Conservation (phyloP, 2,888 invertebrate genomes). For the Lutraria lutraria region DNA sequence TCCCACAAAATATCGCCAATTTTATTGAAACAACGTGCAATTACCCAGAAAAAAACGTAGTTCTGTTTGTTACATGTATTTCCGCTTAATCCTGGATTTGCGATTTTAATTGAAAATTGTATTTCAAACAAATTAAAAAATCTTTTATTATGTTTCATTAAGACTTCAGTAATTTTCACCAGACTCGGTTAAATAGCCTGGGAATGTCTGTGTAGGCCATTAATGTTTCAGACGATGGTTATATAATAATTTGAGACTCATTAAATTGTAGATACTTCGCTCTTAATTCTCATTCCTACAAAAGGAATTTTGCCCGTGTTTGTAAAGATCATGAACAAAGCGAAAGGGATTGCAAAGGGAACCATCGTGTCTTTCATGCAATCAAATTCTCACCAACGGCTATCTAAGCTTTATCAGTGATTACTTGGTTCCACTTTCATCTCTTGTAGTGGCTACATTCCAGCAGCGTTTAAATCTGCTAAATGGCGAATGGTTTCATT, state of each 20-base stretch:
- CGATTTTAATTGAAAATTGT: constrained; percentile 17
- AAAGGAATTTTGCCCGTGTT: not conserved
- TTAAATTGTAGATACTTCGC: not conserved
- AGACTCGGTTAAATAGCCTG: not conserved
- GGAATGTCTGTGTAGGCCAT: not conserved
- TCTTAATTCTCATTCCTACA: not conserved
- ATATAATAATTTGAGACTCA: not conserved
- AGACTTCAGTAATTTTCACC: not conserved
- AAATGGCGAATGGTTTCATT: too few relatives aligned
- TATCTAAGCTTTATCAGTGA: too few relatives aligned
- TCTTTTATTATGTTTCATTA: not conserved
- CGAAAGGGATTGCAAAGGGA: too few relatives aligned
- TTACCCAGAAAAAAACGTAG: not conserved
- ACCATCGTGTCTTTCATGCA: too few relatives aligned
- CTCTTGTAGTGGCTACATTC: too few relatives aligned
- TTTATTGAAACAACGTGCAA: constrained; percentile 20
- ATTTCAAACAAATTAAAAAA: constrained; percentile 17
- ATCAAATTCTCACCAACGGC: too few relatives aligned
- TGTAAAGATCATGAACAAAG: too few relatives aligned
- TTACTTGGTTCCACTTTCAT: too few relatives aligned
- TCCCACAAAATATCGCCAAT: not conserved
- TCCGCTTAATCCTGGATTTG: not conserved
- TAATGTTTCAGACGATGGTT: not conserved
- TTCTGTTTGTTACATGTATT: not conserved
- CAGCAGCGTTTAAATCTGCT: too few relatives aligned